Evolutionary conservation across 1,140 invertebrate species (phyloP).

Genomic region (Pseudomyrmex dendroicus): DNA sequence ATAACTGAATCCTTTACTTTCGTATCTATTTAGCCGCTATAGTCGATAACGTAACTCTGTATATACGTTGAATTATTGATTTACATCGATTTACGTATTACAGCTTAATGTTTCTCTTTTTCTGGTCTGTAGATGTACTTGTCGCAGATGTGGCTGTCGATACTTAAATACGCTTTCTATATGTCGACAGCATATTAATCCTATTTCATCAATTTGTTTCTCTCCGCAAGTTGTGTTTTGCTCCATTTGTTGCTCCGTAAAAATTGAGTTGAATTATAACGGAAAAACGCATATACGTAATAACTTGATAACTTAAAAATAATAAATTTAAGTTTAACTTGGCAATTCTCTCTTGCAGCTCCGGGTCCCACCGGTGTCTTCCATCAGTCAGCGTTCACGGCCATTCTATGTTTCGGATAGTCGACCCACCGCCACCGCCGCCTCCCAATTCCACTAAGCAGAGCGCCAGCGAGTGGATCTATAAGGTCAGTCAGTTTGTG

Average conservation of each 20-base stretch:
- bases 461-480: constrained; percentile 78
- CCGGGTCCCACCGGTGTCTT: constrained; percentile 79
- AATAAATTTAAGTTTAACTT: not conserved
- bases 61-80: constrained; percentile 30
- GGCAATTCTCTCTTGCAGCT: constrained; percentile 57
- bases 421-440: constrained; percentile 68
- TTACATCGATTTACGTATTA: constrained; percentile 38
- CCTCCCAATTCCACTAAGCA: constrained; percentile 75
- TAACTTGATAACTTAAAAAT: not conserved
- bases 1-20: constrained; percentile 28
- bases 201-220: not conserved
- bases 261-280: no score
- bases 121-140: not conserved
- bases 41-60: not conserved
- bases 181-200: not conserved
- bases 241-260: no score
- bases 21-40: constrained; percentile 18
- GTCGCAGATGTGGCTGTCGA: not conserved
- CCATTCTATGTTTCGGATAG: constrained; percentile 80
- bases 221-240: not conserved
- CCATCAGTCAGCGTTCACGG: constrained; percentile 73
- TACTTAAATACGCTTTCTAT: not conserved
- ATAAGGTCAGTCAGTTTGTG: constrained; percentile 79
- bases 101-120: constrained; percentile 12
- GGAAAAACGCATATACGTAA: no score